A percentile compares a stretch with the other conserved stretches of the same genome.
Evolutionary conservation across 2,113 vertebrate genomes (phyloP).

Genomic region (Agelaius phoeniceus): DNA sequence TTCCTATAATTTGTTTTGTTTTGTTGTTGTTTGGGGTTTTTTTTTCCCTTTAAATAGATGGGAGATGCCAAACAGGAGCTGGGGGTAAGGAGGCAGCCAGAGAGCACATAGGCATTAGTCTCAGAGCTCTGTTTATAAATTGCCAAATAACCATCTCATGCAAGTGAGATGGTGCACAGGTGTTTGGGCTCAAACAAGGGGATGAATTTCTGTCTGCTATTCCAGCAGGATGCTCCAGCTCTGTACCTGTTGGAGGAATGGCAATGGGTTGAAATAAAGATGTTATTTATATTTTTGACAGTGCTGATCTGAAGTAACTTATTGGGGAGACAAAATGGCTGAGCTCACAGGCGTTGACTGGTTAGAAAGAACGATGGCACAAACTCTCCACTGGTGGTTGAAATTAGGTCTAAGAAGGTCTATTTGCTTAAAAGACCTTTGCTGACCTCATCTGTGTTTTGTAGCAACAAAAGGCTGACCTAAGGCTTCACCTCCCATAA

Average conservation of each 20-base stretch:
- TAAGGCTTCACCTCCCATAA: not conserved
- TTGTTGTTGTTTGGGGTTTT: not conserved
- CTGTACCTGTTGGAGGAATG: accelerated
- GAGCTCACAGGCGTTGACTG: not conserved
- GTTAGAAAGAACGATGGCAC: conserved; percentile 12
- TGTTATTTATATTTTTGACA: conserved; percentile 2
- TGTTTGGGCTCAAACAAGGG: not conserved
- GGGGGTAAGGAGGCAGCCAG: not conserved
- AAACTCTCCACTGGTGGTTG: not conserved
- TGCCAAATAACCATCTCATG: not conserved
- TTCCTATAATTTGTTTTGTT: not conserved
- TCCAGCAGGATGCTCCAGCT: not conserved
- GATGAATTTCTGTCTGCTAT: not conserved
- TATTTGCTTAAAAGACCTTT: conserved; percentile 9
- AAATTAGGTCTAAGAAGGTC: not conserved
- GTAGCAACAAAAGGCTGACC: not conserved
- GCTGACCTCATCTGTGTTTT: conserved; percentile 32
- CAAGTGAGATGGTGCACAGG: not conserved
- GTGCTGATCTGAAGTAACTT: not conserved
- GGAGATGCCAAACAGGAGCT: not conserved
- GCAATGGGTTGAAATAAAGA: not conserved
- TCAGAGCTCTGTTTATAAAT: not conserved
- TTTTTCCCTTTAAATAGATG: not conserved
- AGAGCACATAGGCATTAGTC: not conserved
- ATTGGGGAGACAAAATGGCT: not conserved